These are phyloP conservation scores for Diorhabda carinulata DNA, from an alignment of 1,140 invertebrate species.

Conservation along the genomic window DNA sequence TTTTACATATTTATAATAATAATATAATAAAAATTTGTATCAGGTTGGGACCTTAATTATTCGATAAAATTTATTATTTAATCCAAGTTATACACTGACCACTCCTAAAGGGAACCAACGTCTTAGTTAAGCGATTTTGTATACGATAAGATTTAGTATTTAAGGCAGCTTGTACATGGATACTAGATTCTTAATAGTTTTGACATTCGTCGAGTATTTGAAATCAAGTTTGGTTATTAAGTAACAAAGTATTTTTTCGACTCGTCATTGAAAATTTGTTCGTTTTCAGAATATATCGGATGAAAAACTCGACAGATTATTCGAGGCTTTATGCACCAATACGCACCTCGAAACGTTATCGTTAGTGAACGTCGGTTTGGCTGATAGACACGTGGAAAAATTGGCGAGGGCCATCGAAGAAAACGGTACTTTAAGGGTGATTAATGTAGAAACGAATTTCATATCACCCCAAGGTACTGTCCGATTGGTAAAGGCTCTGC, in stretches of 20 bases:
- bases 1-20: constrained; percentile 5
- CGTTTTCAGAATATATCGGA: constrained; percentile 87
- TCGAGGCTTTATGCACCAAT: constrained; percentile 84
- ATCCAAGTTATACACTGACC: too few relatives aligned
- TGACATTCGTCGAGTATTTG: too few relatives aligned
- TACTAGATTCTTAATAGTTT: too few relatives aligned
- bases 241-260: too few relatives aligned
- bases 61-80: too few relatives aligned
- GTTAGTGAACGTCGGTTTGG: constrained; percentile 90
- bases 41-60: too few relatives aligned
- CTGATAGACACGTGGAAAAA: constrained; percentile 79
- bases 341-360: constrained; percentile 87
- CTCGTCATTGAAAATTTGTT: neutral
- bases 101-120: too few relatives aligned
- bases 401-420: constrained; percentile 80
- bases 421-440: constrained; percentile 81
- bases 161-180: too few relatives aligned
- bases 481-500: constrained; percentile 77
- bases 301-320: constrained; percentile 88
- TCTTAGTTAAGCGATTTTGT: too few relatives aligned
- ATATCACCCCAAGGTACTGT: constrained; percentile 81
- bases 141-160: too few relatives aligned
- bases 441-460: constrained; percentile 97
- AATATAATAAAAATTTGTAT: constrained; percentile 6
- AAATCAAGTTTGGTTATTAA: too few relatives aligned